These are phyloP conservation scores for Metopolophium dirhodum DNA, from an alignment of 1,140 invertebrate genomes.

Conservation along the genomic window DNA sequence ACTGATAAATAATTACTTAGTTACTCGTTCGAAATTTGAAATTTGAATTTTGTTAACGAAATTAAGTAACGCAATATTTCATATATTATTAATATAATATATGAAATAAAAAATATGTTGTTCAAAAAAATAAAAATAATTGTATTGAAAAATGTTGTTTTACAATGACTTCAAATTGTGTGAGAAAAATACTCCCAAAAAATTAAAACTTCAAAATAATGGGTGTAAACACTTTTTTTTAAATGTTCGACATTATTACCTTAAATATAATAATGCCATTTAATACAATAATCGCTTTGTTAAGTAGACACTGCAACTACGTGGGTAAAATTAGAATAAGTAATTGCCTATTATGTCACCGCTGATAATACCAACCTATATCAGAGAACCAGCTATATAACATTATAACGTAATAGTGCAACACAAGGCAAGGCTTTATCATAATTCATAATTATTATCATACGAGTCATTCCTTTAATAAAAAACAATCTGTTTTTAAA, in stretches of 20 bases:
- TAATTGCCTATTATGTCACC: not conserved
- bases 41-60: not conserved
- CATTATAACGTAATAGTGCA: not conserved
- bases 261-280: not conserved
- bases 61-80: not conserved
- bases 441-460: not conserved
- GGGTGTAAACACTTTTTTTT: not conserved
- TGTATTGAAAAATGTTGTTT: not conserved
- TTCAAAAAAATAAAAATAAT: not conserved
- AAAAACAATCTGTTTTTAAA: not conserved
- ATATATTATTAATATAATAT: not conserved
- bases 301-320: not conserved
- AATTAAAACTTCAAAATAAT: not conserved
- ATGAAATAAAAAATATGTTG: not conserved
- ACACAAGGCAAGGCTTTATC: too few species aligned
- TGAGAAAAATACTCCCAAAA: not conserved
- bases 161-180: not conserved
- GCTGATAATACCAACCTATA: not conserved
- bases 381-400: not conserved
- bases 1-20: too few species aligned
- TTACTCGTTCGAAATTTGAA: too few species aligned
- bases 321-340: not conserved
- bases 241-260: too few species aligned
- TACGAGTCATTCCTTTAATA: not conserved
- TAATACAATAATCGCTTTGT: not conserved